Base-by-base conservation (phyloP, 2,797 vertebrate species). In the Nothura maculosa region DNA sequence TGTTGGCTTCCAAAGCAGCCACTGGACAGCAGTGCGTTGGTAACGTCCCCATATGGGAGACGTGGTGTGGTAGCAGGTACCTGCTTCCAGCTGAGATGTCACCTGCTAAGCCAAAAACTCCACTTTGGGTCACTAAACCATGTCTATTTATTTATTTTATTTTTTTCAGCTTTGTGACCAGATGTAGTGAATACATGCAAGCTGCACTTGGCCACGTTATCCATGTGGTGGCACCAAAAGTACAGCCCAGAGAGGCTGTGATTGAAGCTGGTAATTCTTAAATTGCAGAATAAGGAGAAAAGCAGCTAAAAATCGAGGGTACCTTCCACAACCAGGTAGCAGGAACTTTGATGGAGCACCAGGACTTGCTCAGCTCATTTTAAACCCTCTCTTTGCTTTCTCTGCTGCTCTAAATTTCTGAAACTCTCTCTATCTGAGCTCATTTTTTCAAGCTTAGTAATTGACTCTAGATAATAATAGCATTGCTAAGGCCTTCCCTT, bases 391-490 rank as follows among this genome's bases (percentile, higher is more conserved):
- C 3, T 20, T 25, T 11, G 1, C 68, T 45, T 19, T 18, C 74
- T 3, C 60, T 3, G 32, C 36, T 9, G 48, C 74, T 18, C 74
- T 8, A 13, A 42, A 43, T 40, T 27, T 30, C 67, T 19, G n/a
- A 20, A 57, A 16, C 34, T 30, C 78, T 21, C 63, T 17, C 5
- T 1, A 6, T 1, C 12, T 4, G 14, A 9, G 32, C 73, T 48
- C 77, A 10, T 1, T 4, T 76, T 28, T 16, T 4, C 64, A 18
- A n/a, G 60, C 25, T 22, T 3, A 12, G 9, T 1, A 2, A n/a
- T 9, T 3, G 21, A 22, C 67, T 32, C 0, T 3, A 13, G 36
- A 0, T 34, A 15, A 9, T 2, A 21, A 0, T 3, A 21, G 30
- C 2, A 0, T 3, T 1, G 40, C 48, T 12, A 1, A 9, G 13